These are phyloP conservation scores for Nyctibius bracteatus DNA, from an alignment of 2,113 vertebrate species.

Conservation along the genomic window DNA sequence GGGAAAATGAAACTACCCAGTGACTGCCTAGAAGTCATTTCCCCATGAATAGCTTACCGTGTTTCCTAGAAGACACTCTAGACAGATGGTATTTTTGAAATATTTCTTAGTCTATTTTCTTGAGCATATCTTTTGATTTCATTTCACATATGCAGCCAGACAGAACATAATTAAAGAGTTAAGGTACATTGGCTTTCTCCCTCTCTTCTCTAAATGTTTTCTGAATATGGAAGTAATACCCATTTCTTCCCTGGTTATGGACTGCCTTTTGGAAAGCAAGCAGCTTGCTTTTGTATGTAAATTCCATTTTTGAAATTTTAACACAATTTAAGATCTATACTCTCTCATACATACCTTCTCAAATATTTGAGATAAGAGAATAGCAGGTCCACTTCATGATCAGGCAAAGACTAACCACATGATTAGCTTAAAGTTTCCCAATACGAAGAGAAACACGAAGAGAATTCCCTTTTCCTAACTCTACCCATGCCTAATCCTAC, in stretches of 20 bases:
- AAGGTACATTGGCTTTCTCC: accelerated
- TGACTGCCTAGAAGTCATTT: neutral
- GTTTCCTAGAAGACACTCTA: neutral
- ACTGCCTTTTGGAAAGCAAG: neutral
- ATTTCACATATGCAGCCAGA: neutral
- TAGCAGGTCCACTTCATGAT: neutral
- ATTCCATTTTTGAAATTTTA: neutral
- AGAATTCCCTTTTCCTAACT: neutral
- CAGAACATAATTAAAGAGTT: neutral
- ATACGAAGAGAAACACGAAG: neutral
- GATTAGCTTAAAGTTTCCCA: neutral
- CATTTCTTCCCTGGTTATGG: neutral
- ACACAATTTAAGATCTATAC: neutral
- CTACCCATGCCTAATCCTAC: neutral
- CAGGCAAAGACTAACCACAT: neutral
- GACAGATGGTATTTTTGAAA: neutral
- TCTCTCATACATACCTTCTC: neutral
- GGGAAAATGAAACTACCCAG: neutral
- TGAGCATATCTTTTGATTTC: neutral
- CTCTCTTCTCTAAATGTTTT: neutral
- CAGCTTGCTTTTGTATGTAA: neutral
- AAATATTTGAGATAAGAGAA: neutral
- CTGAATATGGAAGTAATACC: neutral
- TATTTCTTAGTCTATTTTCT: neutral
- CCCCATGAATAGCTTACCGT: neutral